phyloP scores from a whole-genome alignment of 37 sponge, comb jelly and placozoan genomes.

The Dysidea cf. avara region DNA sequence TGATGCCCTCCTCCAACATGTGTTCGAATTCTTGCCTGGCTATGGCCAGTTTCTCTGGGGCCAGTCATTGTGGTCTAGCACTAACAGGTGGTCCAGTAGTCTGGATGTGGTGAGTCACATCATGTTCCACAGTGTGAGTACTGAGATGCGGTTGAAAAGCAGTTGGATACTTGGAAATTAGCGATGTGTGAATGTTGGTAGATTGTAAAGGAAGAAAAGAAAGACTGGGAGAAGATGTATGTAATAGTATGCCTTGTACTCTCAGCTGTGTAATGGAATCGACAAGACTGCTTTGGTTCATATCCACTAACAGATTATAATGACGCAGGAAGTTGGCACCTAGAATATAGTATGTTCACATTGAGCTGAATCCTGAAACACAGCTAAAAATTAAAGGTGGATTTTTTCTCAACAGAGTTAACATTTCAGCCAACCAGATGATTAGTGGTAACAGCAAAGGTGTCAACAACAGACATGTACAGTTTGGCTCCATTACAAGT shows the following conservation, averaged over 20 bases:
- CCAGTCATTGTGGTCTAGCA: slow-evolving; percentile 30
- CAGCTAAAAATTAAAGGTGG: no score
- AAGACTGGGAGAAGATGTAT: slow-evolving; percentile 2
- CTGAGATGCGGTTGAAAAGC: background rate
- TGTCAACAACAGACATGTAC: no score
- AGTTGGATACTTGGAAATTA: slow-evolving; percentile 2
- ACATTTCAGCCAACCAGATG: no score
- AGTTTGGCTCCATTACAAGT: no score
- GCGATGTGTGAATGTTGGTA: background rate
- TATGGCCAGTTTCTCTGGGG: slow-evolving; percentile 22
- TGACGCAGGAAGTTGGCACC: slow-evolving; percentile 62
- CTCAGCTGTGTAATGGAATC: slow-evolving; percentile 43
- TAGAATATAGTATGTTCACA: no score
- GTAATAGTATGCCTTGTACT: slow-evolving; percentile 19
- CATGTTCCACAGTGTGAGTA: background rate
- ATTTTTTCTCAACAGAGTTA: no score
- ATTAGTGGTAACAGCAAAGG: no score
- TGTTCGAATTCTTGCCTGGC: slow-evolving; percentile 42
- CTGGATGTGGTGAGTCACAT: slow-evolving; percentile 22
- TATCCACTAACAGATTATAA: slow-evolving; percentile 61
- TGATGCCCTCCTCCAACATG: slow-evolving; percentile 27
- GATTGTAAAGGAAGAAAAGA: background rate
- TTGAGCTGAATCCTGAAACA: no score
- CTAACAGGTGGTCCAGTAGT: slow-evolving; percentile 42
- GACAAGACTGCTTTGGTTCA: slow-evolving; percentile 21